Percentiles rank a stretch among this genome's conserved stretches.
Evolutionary conservation across 2,888 invertebrate species (phyloP).

Genomic region (Acleris sparsana): DNA sequence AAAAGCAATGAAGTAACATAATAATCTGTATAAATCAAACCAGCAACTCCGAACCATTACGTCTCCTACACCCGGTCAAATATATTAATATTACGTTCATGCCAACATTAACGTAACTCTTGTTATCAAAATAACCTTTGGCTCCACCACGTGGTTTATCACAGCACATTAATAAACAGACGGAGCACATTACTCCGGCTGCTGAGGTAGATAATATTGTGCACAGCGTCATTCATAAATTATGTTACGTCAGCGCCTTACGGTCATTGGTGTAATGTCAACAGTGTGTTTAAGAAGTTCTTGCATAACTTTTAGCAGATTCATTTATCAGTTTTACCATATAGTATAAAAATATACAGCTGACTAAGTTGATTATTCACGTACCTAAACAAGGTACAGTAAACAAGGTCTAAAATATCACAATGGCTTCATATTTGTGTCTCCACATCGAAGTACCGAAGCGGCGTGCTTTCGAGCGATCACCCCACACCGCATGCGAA

Average conservation of each 20-base stretch:
- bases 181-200: slow-evolving; percentile 30
- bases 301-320: too few relatives aligned
- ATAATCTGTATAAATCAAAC: background rate
- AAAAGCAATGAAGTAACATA: background rate
- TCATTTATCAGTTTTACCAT: too few relatives aligned
- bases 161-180: slow-evolving; percentile 36
- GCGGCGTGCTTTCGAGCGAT: slow-evolving; percentile 22
- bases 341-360: too few relatives aligned
- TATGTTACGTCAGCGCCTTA: slow-evolving; percentile 20
- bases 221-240: slow-evolving; percentile 26
- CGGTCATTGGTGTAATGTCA: slow-evolving; percentile 26
- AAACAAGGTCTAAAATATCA: too few relatives aligned
- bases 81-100: slow-evolving; percentile 33
- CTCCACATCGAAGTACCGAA: slow-evolving; percentile 5
- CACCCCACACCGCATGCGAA: slow-evolving; percentile 36
- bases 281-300: slow-evolving; percentile 12
- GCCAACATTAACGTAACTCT: slow-evolving; percentile 24
- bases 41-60: background rate
- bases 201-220: slow-evolving; percentile 35
- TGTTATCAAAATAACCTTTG: slow-evolving; percentile 36
- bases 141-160: slow-evolving; percentile 33
- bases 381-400: too few relatives aligned
- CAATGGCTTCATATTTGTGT: too few relatives aligned
- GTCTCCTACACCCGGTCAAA: background rate
- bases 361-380: too few relatives aligned